A percentile compares a stretch with the other conserved stretches of the same genome.
Evolutionary conservation across 2,113 vertebrate genomes (phyloP).

Genomic region (Columbina picui): DNA sequence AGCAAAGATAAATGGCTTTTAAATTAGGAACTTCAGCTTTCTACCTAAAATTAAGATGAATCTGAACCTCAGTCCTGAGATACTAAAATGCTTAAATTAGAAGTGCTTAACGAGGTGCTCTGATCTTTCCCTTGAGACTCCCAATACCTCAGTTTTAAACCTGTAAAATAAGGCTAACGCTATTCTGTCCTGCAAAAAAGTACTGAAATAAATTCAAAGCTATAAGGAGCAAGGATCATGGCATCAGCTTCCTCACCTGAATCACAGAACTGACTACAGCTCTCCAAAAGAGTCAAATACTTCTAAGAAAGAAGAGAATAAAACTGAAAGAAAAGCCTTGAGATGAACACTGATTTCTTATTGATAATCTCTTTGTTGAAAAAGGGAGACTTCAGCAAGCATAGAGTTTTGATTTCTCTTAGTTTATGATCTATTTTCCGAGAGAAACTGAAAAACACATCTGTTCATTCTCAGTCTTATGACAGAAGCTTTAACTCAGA

Average conservation of each 20-base stretch:
- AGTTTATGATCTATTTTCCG: not conserved
- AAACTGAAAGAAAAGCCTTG: not conserved
- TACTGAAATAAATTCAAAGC: not conserved
- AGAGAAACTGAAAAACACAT: not conserved
- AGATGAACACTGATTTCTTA: not conserved
- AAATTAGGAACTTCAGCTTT: not conserved
- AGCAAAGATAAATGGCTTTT: conserved; percentile 42
- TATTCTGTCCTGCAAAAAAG: not conserved
- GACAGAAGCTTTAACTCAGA: not conserved
- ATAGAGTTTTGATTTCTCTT: conserved; percentile 11
- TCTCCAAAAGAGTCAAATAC: not conserved
- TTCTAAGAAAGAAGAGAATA: not conserved
- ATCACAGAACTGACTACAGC: not conserved
- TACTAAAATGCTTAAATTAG: not conserved
- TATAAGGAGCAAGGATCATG: not conserved
- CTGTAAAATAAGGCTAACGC: not conserved
- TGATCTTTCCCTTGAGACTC: not conserved
- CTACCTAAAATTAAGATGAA: conserved; percentile 34
- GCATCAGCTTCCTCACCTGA: not conserved
- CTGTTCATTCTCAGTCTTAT: not conserved
- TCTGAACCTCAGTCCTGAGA: not conserved
- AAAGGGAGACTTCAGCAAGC: not conserved
- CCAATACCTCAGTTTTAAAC: not conserved
- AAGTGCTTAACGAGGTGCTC: not conserved
- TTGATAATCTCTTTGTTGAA: not conserved